Base-by-base conservation (phyloP, 2,888 invertebrate species). In the Piscicola geometra region DNA sequence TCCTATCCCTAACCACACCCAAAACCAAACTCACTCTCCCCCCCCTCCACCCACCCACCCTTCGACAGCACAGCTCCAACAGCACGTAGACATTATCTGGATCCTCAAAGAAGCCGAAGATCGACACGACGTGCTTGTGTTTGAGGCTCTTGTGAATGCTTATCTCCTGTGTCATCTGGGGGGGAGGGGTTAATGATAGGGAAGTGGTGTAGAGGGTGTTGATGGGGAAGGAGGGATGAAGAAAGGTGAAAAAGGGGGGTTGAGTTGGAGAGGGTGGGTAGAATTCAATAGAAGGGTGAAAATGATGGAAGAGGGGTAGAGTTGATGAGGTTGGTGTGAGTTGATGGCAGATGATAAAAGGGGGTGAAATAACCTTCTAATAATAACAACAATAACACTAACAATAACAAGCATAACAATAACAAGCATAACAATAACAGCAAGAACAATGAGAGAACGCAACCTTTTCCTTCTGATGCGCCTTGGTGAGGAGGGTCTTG, bases 391-490 rank as follows among this genome's bases (percentile, higher is more conserved):
- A n/a, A n/a, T n/a, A n/a, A n/a, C n/a, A n/a, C n/a, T n/a, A n/a
- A n/a, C n/a, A n/a, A n/a, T n/a, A n/a, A n/a, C n/a, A n/a, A n/a
- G n/a, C n/a, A n/a, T n/a, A n/a, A n/a, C n/a, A n/a, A n/a, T n/a
- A n/a, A n/a, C n/a, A n/a, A n/a, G n/a, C n/a, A n/a, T n/a, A n/a
- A n/a, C n/a, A n/a, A n/a, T n/a, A n/a, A n/a, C n/a, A n/a, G n/a
- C n/a, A n/a, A n/a, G n/a, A n/a, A 36, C 30, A 52, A 0, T 28
- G 1, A 32, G 50, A 33, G 25, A 1, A 32, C n/a, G 69, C 90
- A 90, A 97, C 97, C 88, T 99, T 99, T 82, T 98, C 97, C 81
- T 92, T 92, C 84, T 99, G 98, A 85, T 93, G 94, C 80, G 91
- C 91, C 86, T 98, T 99, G 77, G 90, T 89, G 88, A 99, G 90